These are phyloP conservation scores for Drosophila funebris DNA, from an alignment of 1,140 invertebrate genomes.

Conservation along the genomic window DNA sequence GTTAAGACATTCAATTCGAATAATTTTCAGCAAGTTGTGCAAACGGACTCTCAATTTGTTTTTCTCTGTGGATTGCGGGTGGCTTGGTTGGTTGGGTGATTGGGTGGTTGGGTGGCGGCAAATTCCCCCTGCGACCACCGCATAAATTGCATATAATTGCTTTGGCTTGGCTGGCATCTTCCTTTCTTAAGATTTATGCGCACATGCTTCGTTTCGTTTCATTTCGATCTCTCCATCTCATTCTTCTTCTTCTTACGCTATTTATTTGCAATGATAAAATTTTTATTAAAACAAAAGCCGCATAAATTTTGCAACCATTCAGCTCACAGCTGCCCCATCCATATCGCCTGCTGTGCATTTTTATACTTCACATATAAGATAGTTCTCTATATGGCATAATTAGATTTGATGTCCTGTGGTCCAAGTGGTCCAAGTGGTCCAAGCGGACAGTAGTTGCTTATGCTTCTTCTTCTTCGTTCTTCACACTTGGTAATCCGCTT, in stretches of 20 bases:
- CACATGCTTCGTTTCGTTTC: slow-evolving; percentile 43
- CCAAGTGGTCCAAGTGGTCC: slow-evolving; percentile 24
- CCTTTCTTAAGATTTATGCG: slow-evolving; percentile 59
- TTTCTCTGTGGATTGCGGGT: slow-evolving; percentile 1
- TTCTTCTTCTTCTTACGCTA: slow-evolving; percentile 22
- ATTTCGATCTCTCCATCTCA: slow-evolving; percentile 7
- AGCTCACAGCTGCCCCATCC: slow-evolving; percentile 34
- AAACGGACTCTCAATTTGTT: slow-evolving; percentile 43
- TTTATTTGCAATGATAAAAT: slow-evolving; percentile 76
- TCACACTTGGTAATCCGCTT: slow-evolving; percentile 80
- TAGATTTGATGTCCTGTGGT: slow-evolving; percentile 73
- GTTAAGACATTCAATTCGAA: slow-evolving; percentile 76
- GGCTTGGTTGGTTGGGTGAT: background rate
- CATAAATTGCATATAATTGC: slow-evolving; percentile 81
- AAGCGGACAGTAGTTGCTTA: slow-evolving; percentile 21
- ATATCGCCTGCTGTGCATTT: slow-evolving; percentile 48
- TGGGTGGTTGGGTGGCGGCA: background rate
- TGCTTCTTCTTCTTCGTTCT: slow-evolving; percentile 37
- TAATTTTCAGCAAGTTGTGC: slow-evolving; percentile 61
- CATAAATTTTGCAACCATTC: slow-evolving; percentile 63
- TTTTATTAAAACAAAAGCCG: slow-evolving; percentile 81
- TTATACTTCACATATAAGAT: slow-evolving; percentile 24
- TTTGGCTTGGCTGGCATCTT: slow-evolving; percentile 34
- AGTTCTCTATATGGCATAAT: slow-evolving; percentile 66
- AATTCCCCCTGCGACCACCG: slow-evolving; percentile 29